Evolutionary conservation across 2,113 vertebrate species (phyloP), one percentile per base, ranked within the genome.

Genomic region (Cercopithecus mona): DNA sequence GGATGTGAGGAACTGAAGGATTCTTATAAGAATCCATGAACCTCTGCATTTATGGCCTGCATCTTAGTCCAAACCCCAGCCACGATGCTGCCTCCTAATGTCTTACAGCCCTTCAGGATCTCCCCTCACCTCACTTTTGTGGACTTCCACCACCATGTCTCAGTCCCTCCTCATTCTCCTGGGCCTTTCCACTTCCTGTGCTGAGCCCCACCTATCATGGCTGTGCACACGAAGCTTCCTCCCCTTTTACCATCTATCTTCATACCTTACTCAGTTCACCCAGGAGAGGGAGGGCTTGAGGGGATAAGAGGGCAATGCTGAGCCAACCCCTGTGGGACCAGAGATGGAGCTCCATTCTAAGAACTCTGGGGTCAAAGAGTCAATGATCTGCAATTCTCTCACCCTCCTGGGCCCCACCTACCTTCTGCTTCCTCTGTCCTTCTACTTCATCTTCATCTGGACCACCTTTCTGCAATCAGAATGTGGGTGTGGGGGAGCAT

Each of bases 401-500:
- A 0, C 76, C 57, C 45, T 59, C 64, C 61, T 25, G n/a, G 45
- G 40, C 35, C 25, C 43, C 61, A 84, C 97, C 48, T 96, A 98
- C 97, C 97, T 95, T 80, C 0, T 0, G 11, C n/a, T 0, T 0
- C 1, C 0, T 92, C 6, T 43, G 6, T 35, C 0, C 35, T 13
- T 43, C 45, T 17, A 0, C 0, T 8, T 2, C 3, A 0, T 93
- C 57, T 30, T 9, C 0, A 20, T 91, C 70, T 64, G 3, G 3
- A 25, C 14, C 20, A 45, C 1, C 1, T 14, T 45, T 92, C 97
- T 97, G 94, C 13, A 95, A 81, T 92, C 52, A 93, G 75, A 95
- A 78, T 0, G 9, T 1, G 32, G n/a, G 30, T 64, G n/a, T 45
- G 17, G 73, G 82, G 90, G 68, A 50, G n/a, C 40, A 17, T 12